Evolutionary conservation across 2,888 invertebrate genomes (phyloP).

Genomic region (Luffia ferchaultella): DNA sequence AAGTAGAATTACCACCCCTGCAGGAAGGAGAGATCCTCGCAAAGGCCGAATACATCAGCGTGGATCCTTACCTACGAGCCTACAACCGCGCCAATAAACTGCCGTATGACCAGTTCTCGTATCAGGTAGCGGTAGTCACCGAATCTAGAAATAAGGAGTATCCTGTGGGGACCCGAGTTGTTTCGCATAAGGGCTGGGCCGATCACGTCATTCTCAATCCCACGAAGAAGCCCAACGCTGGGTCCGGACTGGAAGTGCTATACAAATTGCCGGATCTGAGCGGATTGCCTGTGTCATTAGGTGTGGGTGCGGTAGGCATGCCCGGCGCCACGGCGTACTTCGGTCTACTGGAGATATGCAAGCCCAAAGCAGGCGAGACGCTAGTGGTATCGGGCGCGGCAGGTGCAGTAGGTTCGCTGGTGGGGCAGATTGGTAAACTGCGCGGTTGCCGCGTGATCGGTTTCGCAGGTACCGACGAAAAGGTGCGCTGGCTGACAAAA

Average conservation of each 20-base stretch:
- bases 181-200: slow-evolving; percentile 73
- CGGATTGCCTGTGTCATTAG: slow-evolving; percentile 55
- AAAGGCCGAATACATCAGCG: slow-evolving; percentile 30
- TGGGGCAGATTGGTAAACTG: slow-evolving; percentile 79
- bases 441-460: slow-evolving; percentile 72
- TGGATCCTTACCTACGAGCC: slow-evolving; percentile 30
- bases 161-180: slow-evolving; percentile 67
- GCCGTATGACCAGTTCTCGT: slow-evolving; percentile 31
- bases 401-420: slow-evolving; percentile 77
- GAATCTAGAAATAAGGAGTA: slow-evolving; percentile 68
- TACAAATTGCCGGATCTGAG: slow-evolving; percentile 61
- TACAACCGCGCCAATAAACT: slow-evolving; percentile 18
- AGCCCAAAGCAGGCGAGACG: slow-evolving; percentile 73
- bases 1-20: slow-evolving; percentile 30
- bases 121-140: slow-evolving; percentile 45
- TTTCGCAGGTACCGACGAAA: slow-evolving; percentile 74
- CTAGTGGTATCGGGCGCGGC: slow-evolving; percentile 77
- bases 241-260: slow-evolving; percentile 12
- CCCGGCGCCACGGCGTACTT: slow-evolving; percentile 78
- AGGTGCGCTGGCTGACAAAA: slow-evolving; percentile 71
- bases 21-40: slow-evolving; percentile 59
- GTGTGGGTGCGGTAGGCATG: slow-evolving; percentile 71
- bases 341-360: slow-evolving; percentile 72
- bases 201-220: slow-evolving; percentile 41
- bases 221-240: background rate